These are phyloP conservation scores for Drosophila anomelani DNA, from an alignment of 2,888 invertebrate species.

Conservation along the genomic window DNA sequence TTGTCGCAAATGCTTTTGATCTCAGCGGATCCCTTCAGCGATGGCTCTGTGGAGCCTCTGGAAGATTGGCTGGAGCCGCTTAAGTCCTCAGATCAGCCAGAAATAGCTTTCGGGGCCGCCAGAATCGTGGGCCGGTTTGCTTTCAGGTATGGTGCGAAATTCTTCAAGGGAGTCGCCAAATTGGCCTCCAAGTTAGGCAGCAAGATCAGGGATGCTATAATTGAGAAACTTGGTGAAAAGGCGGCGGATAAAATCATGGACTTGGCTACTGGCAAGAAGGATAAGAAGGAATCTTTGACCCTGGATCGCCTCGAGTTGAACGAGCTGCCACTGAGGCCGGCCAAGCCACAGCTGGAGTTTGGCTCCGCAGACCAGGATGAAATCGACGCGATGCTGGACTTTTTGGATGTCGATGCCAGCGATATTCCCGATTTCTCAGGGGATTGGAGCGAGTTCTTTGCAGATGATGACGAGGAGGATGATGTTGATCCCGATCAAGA, in stretches of 20 bases:
- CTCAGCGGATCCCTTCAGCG: background rate
- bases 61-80: slow-evolving; percentile 2
- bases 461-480: background rate
- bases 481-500: background rate
- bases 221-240: background rate
- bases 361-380: background rate
- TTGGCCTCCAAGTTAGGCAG: background rate
- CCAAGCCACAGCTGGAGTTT: slow-evolving; percentile 1
- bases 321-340: slow-evolving; percentile 3
- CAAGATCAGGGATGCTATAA: background rate
- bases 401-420: background rate
- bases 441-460: slow-evolving; percentile 6
- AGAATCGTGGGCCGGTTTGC: background rate
- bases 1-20: slow-evolving; percentile 3
- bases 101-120: background rate
- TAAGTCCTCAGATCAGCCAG: background rate
- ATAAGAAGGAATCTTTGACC: background rate
- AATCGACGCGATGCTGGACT: background rate
- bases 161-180: slow-evolving; percentile 3
- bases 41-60: background rate
- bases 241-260: slow-evolving; percentile 1
- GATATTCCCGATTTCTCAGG: slow-evolving; percentile 1
- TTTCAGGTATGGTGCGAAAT: background rate
- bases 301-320: background rate
- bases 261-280: background rate